These are phyloP conservation scores for Melolontha melolontha DNA, from an alignment of 2,888 invertebrate genomes.

Conservation along the genomic window DNA sequence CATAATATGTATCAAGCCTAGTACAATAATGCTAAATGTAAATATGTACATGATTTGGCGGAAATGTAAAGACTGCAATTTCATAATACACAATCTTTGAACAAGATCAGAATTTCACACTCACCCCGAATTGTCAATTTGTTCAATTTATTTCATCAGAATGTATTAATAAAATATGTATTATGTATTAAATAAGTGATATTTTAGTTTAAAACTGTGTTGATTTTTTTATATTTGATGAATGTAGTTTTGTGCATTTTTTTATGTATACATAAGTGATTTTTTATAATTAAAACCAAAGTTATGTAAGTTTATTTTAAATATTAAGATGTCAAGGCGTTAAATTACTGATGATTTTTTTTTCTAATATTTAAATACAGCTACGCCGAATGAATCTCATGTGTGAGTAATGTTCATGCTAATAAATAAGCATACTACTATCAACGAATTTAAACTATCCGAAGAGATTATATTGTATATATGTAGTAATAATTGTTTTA, in stretches of 20 bases:
- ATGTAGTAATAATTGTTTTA: constrained; percentile 47
- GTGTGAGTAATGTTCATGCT: neutral
- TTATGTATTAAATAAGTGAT: too few relatives aligned
- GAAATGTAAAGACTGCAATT: too few relatives aligned
- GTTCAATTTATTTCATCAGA: constrained; percentile 3
- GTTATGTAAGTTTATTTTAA: constrained; percentile 34
- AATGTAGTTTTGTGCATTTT: constrained; percentile 14
- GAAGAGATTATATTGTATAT: constrained; percentile 46
- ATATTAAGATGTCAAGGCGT: constrained; percentile 12
- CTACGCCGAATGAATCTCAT: neutral
- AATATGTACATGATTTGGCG: too few relatives aligned
- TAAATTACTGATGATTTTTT: constrained; percentile 3
- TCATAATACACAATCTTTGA: too few relatives aligned
- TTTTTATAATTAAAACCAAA: constrained; percentile 37
- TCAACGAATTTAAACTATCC: constrained; percentile 43
- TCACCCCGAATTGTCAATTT: too few relatives aligned
- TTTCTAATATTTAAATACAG: neutral
- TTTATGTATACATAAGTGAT: constrained; percentile 3
- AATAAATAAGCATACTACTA: neutral
- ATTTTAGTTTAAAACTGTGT: neutral
- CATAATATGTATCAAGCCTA: too few relatives aligned
- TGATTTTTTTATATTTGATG: constrained; percentile 7
- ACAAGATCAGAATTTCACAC: too few relatives aligned
- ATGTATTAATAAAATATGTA: too few relatives aligned
- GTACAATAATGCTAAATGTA: too few relatives aligned